Evolutionary conservation across 2,888 invertebrate genomes (phyloP), one percentile per base, ranked within the genome.

Genomic region (Camponotus fellah): DNA sequence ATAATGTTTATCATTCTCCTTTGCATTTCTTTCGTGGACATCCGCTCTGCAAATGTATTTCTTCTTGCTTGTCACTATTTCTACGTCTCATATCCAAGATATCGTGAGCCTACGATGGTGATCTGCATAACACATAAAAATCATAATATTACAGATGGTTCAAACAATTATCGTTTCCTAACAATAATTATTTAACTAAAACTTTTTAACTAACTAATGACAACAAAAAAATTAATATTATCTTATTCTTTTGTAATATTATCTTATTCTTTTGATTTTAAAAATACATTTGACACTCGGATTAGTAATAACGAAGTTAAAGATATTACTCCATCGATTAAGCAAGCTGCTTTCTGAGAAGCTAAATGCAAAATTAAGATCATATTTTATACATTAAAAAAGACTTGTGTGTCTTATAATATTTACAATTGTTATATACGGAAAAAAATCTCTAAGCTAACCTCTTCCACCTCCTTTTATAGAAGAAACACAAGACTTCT

Each of bases 21-120:
- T 86, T 86, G 83, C 71, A 85, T 87, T 87, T 90, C 86, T 87
- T 88, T 80, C 86, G 60, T n/a, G 86, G 69, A n/a, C 65, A 87
- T 60, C 84, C 82, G 53, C 49, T 77, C 53, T 68, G 84, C 26
- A 64, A 77, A 32, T 83, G 74, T 84, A 80, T 81, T 85, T 83
- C 60, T 26, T 83, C 60, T 26, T 80, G 82, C 14, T 43, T 62
- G 58, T 66, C 40, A 34, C 66, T 82, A 83, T 77, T 80, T 83
- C 71, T 83, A 56, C 10, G 80, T 88, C 66, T 90, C 89, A 90
- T 90, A 90, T 87, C 90, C 87, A 90, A 83, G n/a, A 64, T 76
- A 77, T 60, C 66, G 66, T 62, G 34, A 81, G 74, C 56, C 43
- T 79, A 77, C 40, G 21, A n/a, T n/a, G 53, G 56, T 56, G 65